These are phyloP conservation scores for Colostygia pectinataria DNA, from an alignment of 2,888 invertebrate species.

Conservation along the genomic window DNA sequence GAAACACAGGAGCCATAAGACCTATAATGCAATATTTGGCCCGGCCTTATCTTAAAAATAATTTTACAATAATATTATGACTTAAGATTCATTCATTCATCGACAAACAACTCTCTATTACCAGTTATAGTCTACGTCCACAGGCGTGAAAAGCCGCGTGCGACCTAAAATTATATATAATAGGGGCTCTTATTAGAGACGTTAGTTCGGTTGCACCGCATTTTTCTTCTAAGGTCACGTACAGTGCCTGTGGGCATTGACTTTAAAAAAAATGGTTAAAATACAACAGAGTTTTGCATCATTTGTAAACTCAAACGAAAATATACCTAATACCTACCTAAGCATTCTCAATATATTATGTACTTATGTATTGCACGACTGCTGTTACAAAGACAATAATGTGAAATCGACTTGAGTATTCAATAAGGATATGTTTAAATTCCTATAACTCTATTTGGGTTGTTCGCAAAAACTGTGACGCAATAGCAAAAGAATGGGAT, in stretches of 20 bases:
- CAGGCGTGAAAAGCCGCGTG: too few species aligned
- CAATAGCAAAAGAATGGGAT: constrained; percentile 69
- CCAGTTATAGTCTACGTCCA: constrained; percentile 55
- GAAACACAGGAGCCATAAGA: constrained; percentile 70
- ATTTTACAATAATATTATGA: constrained; percentile 80
- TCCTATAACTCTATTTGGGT: constrained; percentile 72
- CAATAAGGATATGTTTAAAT: constrained; percentile 79
- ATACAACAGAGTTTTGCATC: constrained; percentile 79
- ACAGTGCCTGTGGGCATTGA: too few species aligned
- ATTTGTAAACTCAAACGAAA: constrained; percentile 78
- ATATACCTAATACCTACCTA: constrained; percentile 80
- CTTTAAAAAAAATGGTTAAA: constrained; percentile 72
- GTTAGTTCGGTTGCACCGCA: too few species aligned
- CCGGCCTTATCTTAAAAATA: constrained; percentile 81
- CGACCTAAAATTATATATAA: too few species aligned
- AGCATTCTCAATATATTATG: constrained; percentile 58
- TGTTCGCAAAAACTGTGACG: constrained; percentile 64
- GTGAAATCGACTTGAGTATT: constrained; percentile 79
- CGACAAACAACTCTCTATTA: constrained; percentile 52
- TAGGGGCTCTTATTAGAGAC: too few species aligned
- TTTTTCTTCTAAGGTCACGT: too few species aligned
- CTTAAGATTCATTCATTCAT: constrained; percentile 69
- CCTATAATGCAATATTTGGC: constrained; percentile 82
- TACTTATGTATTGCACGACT: constrained; percentile 80
- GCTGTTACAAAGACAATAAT: constrained; percentile 68